These are phyloP conservation scores for Candoia aspera DNA, from an alignment of 2,113 vertebrate genomes.

Conservation along the genomic window DNA sequence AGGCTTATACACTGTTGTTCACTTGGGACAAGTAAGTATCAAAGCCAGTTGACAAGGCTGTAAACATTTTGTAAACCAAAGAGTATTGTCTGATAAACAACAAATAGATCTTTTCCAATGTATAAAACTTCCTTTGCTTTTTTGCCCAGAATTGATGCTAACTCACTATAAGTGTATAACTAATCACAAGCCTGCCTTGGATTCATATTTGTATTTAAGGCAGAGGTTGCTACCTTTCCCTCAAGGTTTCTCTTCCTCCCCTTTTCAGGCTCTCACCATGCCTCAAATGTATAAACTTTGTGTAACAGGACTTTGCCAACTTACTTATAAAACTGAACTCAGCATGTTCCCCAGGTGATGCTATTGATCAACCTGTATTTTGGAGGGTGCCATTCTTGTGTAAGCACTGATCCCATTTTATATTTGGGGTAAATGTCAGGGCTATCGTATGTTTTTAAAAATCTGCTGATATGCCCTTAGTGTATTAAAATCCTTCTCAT, in stretches of 20 bases:
- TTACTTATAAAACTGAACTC: background rate
- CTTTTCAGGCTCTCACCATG: background rate
- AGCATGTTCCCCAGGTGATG: background rate
- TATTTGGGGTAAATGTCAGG: background rate
- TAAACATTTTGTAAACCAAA: background rate
- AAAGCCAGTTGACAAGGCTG: background rate
- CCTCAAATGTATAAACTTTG: background rate
- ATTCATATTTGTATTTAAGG: background rate
- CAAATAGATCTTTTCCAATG: background rate
- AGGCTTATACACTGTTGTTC: background rate
- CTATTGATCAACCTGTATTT: background rate
- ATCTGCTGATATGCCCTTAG: background rate
- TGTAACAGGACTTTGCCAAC: background rate
- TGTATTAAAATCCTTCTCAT: background rate
- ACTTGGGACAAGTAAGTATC: background rate
- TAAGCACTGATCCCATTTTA: background rate
- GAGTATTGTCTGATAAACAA: background rate
- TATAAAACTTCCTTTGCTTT: background rate
- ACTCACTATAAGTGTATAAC: background rate
- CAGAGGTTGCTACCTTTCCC: background rate
- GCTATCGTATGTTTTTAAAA: no score
- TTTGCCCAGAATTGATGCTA: background rate
- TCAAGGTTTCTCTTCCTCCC: background rate
- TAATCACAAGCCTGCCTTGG: background rate
- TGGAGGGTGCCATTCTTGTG: background rate